phyloP scores from a whole-genome alignment of 2,113 vertebrate species.

The Pterophyllum scalare region DNA sequence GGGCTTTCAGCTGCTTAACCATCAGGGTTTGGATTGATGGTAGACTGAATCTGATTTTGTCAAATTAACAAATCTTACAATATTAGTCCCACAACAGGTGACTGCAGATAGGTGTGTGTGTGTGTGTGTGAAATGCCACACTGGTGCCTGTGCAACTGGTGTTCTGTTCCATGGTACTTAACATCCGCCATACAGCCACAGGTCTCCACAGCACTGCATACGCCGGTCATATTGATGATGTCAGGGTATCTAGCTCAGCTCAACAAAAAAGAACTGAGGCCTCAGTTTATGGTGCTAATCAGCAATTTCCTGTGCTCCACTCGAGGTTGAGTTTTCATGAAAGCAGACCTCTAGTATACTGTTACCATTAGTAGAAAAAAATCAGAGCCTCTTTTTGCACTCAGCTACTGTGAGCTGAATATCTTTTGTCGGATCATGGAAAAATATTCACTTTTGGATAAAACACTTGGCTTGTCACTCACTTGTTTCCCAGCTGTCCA shows the following conservation, averaged over 20 bases:
- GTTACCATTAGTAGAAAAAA: background rate
- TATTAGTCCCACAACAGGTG: background rate
- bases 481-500: background rate
- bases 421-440: background rate
- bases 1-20: fast-evolving
- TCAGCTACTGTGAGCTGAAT: background rate
- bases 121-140: background rate
- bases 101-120: background rate
- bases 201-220: fast-evolving
- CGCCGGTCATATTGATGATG: too few species aligned
- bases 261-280: background rate
- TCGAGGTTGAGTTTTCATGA: background rate
- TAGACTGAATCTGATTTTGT: fast-evolving
- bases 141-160: background rate
- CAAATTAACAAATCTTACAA: background rate
- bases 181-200: background rate
- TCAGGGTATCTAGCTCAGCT: background rate
- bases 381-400: too few species aligned
- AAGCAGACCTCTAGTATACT: background rate
- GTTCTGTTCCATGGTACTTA: background rate
- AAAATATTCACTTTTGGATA: too few species aligned
- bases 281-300: background rate
- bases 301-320: background rate
- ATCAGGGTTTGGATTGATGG: background rate
- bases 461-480: too few species aligned